Conservation (phyloP, 2,113 vertebrate species). For the Columba janthina region DNA sequence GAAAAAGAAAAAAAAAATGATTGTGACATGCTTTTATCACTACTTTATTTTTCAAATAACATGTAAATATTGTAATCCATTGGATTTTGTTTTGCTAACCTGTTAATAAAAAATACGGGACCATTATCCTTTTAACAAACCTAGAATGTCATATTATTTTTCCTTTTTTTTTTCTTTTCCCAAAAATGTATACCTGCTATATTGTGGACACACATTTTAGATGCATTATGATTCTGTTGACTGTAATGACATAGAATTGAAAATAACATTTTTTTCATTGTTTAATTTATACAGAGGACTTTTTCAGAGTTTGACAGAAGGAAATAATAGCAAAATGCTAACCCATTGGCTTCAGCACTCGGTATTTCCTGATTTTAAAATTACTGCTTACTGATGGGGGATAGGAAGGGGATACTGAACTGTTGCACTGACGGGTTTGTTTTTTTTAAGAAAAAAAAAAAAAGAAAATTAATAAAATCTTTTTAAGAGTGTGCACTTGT, state of each 20-base stretch:
- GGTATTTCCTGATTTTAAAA: slow-evolving; percentile 79
- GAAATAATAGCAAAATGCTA: slow-evolving; percentile 83
- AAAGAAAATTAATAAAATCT: slow-evolving; percentile 84
- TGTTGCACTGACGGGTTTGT: slow-evolving; percentile 82
- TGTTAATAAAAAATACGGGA: slow-evolving; percentile 99
- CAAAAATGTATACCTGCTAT: slow-evolving; percentile 79
- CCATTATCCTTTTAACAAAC: slow-evolving; percentile 87
- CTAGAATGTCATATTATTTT: slow-evolving; percentile 81
- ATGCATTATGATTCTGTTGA: slow-evolving; percentile 83
- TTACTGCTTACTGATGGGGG: slow-evolving; percentile 78
- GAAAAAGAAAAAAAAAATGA: slow-evolving; percentile 73
- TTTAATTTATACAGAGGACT: slow-evolving; percentile 87
- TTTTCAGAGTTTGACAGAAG: slow-evolving; percentile 84
- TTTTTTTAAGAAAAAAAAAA: slow-evolving; percentile 76
- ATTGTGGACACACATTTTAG: slow-evolving; percentile 83
- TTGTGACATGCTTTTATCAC: slow-evolving; percentile 99
- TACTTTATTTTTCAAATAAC: slow-evolving; percentile 94
- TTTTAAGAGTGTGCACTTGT: slow-evolving; percentile 74
- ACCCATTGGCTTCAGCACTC: slow-evolving; percentile 81
- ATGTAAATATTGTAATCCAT: slow-evolving; percentile 99
- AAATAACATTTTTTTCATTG: slow-evolving; percentile 81
- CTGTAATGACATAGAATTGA: slow-evolving; percentile 85
- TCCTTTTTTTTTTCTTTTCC: slow-evolving; percentile 38
- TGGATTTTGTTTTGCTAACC: slow-evolving; percentile 97
- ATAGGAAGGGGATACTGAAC: slow-evolving; percentile 76